A percentile compares a stretch with the other conserved stretches of the same genome.
Evolutionary conservation across 2,888 invertebrate species (phyloP).

Genomic region (Orgyia antiqua): DNA sequence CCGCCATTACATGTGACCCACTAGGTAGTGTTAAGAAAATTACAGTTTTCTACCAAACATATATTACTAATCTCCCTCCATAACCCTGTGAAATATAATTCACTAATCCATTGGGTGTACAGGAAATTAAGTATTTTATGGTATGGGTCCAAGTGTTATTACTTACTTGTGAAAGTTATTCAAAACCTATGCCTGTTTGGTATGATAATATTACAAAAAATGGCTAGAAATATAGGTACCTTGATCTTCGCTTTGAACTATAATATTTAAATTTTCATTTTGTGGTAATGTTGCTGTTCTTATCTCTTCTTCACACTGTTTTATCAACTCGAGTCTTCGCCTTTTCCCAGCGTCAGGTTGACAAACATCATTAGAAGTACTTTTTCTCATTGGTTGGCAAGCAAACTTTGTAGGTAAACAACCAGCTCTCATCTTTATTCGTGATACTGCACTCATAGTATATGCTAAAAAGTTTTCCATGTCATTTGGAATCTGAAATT

Average conservation of each 20-base stretch:
- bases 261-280: background rate
- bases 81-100: background rate
- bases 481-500: background rate
- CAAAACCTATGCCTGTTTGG: background rate
- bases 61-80: background rate
- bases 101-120: background rate
- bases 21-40: background rate
- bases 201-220: background rate
- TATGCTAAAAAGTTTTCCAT: background rate
- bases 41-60: background rate
- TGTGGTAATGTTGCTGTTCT: background rate
- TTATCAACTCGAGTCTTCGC: background rate
- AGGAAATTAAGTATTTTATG: too few relatives aligned
- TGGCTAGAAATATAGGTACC: background rate
- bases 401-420: background rate
- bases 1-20: background rate
- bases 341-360: background rate
- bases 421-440: background rate
- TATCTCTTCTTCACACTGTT: background rate
- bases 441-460: background rate
- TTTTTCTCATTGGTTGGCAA: background rate
- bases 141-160: background rate
- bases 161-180: background rate
- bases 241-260: background rate
- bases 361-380: background rate